Evolutionary conservation across 1,140 invertebrate genomes (phyloP).

Genomic region (Atta colombica): DNA sequence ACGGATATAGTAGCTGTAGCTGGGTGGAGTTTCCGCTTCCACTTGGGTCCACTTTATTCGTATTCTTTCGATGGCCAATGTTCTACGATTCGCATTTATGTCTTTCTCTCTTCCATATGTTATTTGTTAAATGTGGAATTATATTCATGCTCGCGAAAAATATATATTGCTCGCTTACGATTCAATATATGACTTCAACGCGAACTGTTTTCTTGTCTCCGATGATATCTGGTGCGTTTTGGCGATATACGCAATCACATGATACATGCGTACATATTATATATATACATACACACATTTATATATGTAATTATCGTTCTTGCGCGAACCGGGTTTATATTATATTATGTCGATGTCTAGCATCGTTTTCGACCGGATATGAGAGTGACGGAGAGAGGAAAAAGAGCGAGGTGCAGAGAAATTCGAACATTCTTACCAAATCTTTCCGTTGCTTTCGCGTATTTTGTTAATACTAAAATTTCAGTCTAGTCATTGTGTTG

Average conservation of each 20-base stretch:
- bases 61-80: constrained; percentile 39
- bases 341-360: constrained; percentile 71
- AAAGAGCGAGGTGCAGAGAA: constrained; percentile 69
- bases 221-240: not conserved
- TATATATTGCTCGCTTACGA: constrained; percentile 21
- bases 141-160: constrained; percentile 30
- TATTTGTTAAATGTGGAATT: constrained; percentile 47
- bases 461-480: constrained; percentile 78
- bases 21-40: constrained; percentile 66
- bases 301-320: constrained; percentile 72
- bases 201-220: constrained; percentile 1
- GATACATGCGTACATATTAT: constrained; percentile 65
- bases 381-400: constrained; percentile 40
- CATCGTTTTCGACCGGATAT: constrained; percentile 45
- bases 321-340: constrained; percentile 72
- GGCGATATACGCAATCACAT: constrained; percentile 7
- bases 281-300: constrained; percentile 78
- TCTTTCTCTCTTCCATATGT: constrained; percentile 49
- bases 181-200: not conserved
- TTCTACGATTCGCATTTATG: constrained; percentile 47
- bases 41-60: constrained; percentile 42
- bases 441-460: constrained; percentile 62
- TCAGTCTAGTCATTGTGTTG: constrained; percentile 83
- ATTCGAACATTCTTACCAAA: constrained; percentile 32
- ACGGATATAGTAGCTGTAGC: constrained; percentile 65